Evolutionary conservation across 2,113 vertebrate genomes (phyloP).

Genomic region (Actinemys pallida): DNA sequence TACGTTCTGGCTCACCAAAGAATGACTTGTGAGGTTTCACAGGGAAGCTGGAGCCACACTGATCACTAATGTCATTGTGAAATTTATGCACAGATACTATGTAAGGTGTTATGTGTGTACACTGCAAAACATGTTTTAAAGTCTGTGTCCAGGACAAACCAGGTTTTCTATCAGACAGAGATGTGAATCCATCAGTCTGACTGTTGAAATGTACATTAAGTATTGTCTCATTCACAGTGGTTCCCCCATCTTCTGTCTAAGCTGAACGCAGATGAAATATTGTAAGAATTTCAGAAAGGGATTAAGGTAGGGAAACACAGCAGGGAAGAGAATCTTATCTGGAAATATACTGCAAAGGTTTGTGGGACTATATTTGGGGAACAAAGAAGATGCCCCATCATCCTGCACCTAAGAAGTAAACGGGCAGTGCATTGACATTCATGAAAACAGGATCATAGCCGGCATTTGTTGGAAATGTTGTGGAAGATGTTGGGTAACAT

Average conservation of each 20-base stretch:
- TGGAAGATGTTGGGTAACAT: not conserved
- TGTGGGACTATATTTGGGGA: not conserved
- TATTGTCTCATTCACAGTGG: not conserved
- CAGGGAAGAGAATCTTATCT: not conserved
- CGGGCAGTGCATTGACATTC: not conserved
- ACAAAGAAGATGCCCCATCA: not conserved
- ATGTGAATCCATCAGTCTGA: not conserved
- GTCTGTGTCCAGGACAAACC: not conserved
- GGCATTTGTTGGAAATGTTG: not conserved
- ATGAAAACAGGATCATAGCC: no score
- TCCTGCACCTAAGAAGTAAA: not conserved
- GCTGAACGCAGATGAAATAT: not conserved
- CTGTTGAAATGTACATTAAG: not conserved
- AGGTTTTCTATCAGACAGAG: not conserved
- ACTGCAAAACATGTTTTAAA: not conserved
- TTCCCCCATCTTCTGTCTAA: not conserved
- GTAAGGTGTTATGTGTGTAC: not conserved
- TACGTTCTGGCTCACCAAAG: not conserved
- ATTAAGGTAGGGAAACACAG: not conserved
- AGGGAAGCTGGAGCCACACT: not conserved
- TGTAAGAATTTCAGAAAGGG: not conserved
- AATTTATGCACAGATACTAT: not conserved
- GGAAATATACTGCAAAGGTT: not conserved
- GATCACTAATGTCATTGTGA: fast-evolving
- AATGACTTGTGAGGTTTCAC: fast-evolving